Evolutionary conservation across 1,140 invertebrate species (phyloP), one percentile per base, ranked within the genome.

Genomic region (Condylostylus longicornis): DNA sequence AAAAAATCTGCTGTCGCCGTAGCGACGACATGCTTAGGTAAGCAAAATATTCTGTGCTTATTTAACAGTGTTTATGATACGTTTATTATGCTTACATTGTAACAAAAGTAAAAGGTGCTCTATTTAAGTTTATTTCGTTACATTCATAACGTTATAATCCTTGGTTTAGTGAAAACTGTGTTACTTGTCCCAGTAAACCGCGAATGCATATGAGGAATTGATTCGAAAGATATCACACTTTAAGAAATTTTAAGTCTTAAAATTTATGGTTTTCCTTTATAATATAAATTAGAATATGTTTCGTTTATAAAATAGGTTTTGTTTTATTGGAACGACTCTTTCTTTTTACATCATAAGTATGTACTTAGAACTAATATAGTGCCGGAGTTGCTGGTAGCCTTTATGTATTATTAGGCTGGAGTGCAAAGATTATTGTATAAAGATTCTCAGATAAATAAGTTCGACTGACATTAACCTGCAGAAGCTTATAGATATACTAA

Each of bases 101-200:
- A n/a, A n/a, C n/a, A n/a, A n/a, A n/a, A n/a, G n/a, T n/a, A n/a
- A n/a, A n/a, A n/a, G n/a, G n/a, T n/a, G n/a, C n/a, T n/a, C n/a
- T n/a, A n/a, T n/a, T n/a, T n/a, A n/a, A n/a, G n/a, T n/a, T n/a
- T n/a, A n/a, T n/a, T n/a, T n/a, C n/a, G n/a, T n/a, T n/a, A n/a
- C n/a, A n/a, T n/a, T n/a, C n/a, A n/a, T n/a, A n/a, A n/a, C n/a
- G n/a, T n/a, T n/a, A n/a, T n/a, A n/a, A n/a, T n/a, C n/a, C n/a
- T n/a, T n/a, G n/a, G n/a, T n/a, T n/a, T n/a, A n/a, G n/a, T n/a
- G 35, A 41, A 22, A 43, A 41, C 34, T 46, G 40, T 42, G 41
- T 44, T 40, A 46, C 37, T 29, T 44, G 40, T 38, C 27, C 37
- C 35, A 28, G 37, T 22, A 45, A 43, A 38, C 33, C 25, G n/a